Evolutionary conservation across 2,888 invertebrate genomes (phyloP).

Genomic region (Venusia cambrica): DNA sequence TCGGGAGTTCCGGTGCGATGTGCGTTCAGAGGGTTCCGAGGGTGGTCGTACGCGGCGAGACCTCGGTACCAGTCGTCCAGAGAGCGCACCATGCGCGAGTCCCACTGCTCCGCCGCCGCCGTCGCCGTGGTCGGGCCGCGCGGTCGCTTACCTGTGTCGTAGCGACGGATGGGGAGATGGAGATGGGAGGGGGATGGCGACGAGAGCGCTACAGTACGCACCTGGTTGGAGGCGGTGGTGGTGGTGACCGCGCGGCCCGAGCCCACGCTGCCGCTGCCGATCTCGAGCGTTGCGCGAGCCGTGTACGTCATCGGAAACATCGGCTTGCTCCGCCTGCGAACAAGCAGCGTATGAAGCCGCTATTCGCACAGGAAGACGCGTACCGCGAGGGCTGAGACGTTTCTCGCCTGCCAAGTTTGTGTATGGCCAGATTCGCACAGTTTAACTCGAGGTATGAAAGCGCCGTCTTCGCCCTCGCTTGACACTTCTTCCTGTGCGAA

Average conservation of each 20-base stretch:
- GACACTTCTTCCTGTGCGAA: too few relatives aligned
- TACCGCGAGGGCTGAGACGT: too few relatives aligned
- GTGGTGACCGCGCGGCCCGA: constrained; percentile 77
- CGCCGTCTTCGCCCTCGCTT: too few relatives aligned
- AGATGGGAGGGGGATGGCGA: constrained; percentile 10
- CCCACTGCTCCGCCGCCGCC: constrained; percentile 4
- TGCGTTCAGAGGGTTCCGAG: background rate
- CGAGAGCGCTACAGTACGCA: constrained; percentile 51
- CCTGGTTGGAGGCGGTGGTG: constrained; percentile 77
- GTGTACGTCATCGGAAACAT: constrained; percentile 76
- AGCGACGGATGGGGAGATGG: constrained; percentile 9
- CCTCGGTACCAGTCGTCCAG: constrained; percentile 47
- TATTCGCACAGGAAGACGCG: too few relatives aligned
- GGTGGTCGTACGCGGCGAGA: constrained; percentile 32
- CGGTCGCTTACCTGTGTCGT: constrained; percentile 31
- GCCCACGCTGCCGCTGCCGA: constrained; percentile 73
- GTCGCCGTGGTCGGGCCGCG: constrained; percentile 40
- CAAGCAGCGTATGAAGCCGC: too few relatives aligned
- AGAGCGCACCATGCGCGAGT: constrained; percentile 28
- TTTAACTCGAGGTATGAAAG: too few relatives aligned
- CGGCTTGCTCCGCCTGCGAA: constrained; percentile 70
- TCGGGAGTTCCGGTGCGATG: background rate
- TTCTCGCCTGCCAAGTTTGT: too few relatives aligned
- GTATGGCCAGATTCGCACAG: too few relatives aligned
- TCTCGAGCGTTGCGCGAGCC: constrained; percentile 76